Evolutionary conservation across 2,113 vertebrate genomes (phyloP).

Genomic region (Phalacrocorax brasilianus): DNA sequence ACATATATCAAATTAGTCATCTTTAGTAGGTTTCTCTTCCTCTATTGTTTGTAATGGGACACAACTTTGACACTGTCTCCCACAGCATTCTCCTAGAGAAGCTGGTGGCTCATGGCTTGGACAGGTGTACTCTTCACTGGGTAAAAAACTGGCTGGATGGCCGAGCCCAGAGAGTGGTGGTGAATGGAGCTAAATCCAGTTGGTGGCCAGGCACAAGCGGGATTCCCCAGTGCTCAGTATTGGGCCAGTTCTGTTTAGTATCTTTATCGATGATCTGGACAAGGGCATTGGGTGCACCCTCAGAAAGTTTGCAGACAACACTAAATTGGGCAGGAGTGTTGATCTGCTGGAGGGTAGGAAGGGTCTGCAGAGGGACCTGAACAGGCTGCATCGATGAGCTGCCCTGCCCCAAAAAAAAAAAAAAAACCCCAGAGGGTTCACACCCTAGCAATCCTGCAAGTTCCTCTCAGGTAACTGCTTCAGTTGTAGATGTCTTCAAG

Average conservation of each 20-base stretch:
- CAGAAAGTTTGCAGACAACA: background rate
- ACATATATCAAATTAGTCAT: background rate
- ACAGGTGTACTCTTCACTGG: fast-evolving
- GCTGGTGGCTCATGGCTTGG: too few species aligned
- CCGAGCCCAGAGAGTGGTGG: too few species aligned
- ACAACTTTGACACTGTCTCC: background rate
- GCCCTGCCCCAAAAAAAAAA: background rate
- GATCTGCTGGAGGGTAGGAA: background rate
- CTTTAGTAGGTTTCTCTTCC: background rate
- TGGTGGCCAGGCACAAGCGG: too few species aligned
- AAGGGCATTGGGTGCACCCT: background rate
- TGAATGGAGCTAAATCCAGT: too few species aligned
- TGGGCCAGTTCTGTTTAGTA: background rate
- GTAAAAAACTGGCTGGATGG: too few species aligned
- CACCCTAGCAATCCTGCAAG: background rate
- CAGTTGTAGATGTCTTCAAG: background rate
- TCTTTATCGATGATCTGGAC: background rate
- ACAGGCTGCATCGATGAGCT: background rate
- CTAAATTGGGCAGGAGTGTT: background rate
- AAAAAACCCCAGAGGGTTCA: background rate
- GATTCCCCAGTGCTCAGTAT: background rate
- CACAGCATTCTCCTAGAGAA: too few species aligned
- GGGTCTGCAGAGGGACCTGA: background rate
- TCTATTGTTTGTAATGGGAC: background rate
- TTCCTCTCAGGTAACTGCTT: background rate